Percentiles rank a stretch among this genome's conserved stretches.
Conservation (phyloP, 2,797 vertebrate genomes). For the Distichodus sexfasciatus region DNA sequence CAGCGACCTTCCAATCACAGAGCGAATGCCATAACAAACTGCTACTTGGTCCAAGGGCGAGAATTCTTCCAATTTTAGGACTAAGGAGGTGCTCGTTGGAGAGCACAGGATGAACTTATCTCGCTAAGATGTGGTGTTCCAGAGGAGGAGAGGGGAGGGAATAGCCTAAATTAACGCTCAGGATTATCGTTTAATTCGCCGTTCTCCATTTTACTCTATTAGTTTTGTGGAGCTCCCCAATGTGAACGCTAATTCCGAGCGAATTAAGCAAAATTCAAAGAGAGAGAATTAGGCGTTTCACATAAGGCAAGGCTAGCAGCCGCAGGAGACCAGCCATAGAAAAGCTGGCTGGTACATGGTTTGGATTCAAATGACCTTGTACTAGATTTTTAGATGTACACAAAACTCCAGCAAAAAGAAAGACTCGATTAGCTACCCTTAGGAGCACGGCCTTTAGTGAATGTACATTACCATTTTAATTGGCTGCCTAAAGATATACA, state of each 20-base stretch:
- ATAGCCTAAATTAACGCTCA: constrained; percentile 2
- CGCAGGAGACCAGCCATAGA: neutral
- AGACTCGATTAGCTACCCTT: constrained; percentile 21
- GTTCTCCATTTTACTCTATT: neutral
- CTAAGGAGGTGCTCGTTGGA: too few species aligned
- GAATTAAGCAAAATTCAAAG: neutral
- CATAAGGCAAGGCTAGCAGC: neutral
- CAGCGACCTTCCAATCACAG: too few species aligned
- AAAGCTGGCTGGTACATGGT: neutral
- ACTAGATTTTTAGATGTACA: neutral
- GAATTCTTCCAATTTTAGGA: too few species aligned
- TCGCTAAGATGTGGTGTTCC: too few species aligned
- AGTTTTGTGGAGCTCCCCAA: neutral
- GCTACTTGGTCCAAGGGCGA: too few species aligned
- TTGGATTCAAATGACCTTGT: constrained; percentile 1
- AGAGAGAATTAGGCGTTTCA: neutral
- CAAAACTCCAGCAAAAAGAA: neutral
- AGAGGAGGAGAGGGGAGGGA: neutral
- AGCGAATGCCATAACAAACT: too few species aligned
- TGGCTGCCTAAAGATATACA: constrained; percentile 55
- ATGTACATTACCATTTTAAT: constrained; percentile 57
- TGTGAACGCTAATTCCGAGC: constrained; percentile 1
- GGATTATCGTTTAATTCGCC: constrained; percentile 13
- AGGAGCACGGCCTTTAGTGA: constrained; percentile 34
- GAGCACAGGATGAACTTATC: too few species aligned